A percentile compares a stretch with the other conserved stretches of the same genome.
phyloP scores from a whole-genome alignment of 1,140 invertebrate species.

The Drosophila biarmipes region DNA sequence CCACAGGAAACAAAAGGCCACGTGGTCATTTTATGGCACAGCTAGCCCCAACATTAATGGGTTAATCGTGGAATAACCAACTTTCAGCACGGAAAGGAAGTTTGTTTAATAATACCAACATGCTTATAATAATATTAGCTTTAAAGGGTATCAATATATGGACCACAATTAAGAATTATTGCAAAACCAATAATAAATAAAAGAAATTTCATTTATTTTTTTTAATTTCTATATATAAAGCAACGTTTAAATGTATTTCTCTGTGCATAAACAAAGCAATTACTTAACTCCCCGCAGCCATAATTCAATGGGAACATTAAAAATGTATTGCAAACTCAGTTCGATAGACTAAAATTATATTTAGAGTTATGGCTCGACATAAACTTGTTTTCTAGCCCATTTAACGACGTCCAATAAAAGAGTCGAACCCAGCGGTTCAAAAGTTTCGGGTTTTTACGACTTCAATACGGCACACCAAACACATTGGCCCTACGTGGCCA shows the following conservation, averaged over 20 bases:
- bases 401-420: constrained; percentile 61
- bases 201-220: too few species aligned
- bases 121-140: neutral
- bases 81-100: neutral
- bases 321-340: constrained; percentile 57
- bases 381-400: constrained; percentile 54
- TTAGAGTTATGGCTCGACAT: constrained; percentile 43
- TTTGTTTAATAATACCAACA: too few species aligned
- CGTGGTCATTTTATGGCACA: constrained; percentile 1
- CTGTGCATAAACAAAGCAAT: constrained; percentile 35
- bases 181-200: too few species aligned
- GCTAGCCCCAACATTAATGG: constrained; percentile 7
- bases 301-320: constrained; percentile 43
- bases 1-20: neutral
- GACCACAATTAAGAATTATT: too few species aligned
- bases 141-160: too few species aligned
- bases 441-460: constrained; percentile 34
- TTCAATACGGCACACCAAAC: constrained; percentile 11
- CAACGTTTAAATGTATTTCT: neutral
- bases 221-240: too few species aligned
- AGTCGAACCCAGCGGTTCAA: constrained; percentile 8
- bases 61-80: constrained; percentile 15
- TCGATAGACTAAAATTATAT: constrained; percentile 44
- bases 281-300: constrained; percentile 49
- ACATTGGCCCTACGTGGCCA: constrained; percentile 57